phyloP scores from a whole-genome alignment of 1,140 invertebrate genomes.

The Drosophila sulfurigaster region DNA sequence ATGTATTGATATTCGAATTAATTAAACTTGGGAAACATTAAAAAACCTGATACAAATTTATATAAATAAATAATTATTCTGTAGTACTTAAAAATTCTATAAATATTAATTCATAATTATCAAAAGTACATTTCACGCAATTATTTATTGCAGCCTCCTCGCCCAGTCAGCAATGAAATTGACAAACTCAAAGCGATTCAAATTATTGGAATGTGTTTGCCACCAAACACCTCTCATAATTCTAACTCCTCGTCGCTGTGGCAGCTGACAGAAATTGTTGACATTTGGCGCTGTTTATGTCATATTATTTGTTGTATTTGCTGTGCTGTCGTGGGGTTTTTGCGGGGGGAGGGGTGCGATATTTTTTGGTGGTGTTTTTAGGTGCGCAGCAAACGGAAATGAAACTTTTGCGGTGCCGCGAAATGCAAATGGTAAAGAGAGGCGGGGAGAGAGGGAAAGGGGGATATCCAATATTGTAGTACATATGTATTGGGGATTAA shows the following conservation, averaged over 20 bases:
- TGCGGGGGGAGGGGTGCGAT: too few species aligned
- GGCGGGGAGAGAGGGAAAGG: background rate
- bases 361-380: slow-evolving; percentile 32
- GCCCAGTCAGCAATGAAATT: too few species aligned
- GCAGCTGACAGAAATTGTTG: slow-evolving; percentile 50
- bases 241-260: slow-evolving; percentile 19
- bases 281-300: slow-evolving; percentile 60
- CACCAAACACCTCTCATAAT: slow-evolving; percentile 6
- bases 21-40: too few species aligned
- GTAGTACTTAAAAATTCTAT: too few species aligned
- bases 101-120: too few species aligned
- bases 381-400: slow-evolving; percentile 59
- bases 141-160: too few species aligned
- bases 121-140: too few species aligned
- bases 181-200: background rate
- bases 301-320: slow-evolving; percentile 58
- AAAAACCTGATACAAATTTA: too few species aligned
- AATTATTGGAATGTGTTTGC: slow-evolving; percentile 1
- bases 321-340: slow-evolving; percentile 14
- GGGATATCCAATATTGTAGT: background rate
- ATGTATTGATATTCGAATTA: too few species aligned
- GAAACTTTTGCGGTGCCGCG: slow-evolving; percentile 66
- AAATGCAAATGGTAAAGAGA: slow-evolving; percentile 51
- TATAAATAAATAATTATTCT: too few species aligned
- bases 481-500: slow-evolving; percentile 10